Conservation (phyloP, 2,113 vertebrate genomes). For the Dromas ardeola region DNA sequence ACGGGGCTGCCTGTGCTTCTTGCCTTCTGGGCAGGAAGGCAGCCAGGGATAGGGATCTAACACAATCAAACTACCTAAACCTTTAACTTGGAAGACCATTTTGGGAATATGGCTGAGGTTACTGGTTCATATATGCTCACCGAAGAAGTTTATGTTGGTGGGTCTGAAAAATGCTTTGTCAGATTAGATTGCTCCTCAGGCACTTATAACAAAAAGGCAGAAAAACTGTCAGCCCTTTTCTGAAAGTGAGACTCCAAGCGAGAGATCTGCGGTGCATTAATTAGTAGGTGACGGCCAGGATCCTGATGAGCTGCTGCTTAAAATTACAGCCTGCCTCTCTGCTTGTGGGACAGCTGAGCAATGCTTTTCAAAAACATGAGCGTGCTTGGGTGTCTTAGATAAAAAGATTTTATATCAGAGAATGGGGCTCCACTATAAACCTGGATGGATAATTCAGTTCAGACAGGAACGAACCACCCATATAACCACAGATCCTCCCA, state of each 20-base stretch:
- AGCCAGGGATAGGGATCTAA: background rate
- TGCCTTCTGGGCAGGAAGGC: background rate
- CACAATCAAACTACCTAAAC: background rate
- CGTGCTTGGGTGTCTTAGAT: background rate
- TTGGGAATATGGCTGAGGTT: background rate
- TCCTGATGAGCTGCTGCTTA: background rate
- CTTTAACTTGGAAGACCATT: background rate
- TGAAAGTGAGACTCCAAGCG: background rate
- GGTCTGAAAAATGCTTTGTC: background rate
- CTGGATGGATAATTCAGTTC: background rate
- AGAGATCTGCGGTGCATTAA: background rate
- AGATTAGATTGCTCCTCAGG: background rate
- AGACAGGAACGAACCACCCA: background rate
- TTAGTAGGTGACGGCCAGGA: background rate
- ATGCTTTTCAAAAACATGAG: background rate
- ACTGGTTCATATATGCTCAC: background rate
- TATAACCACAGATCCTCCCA: background rate
- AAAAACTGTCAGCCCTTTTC: background rate
- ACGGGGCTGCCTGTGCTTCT: background rate
- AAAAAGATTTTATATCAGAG: background rate
- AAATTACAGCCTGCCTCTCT: constrained; percentile 9
- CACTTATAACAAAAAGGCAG: background rate
- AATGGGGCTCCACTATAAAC: background rate
- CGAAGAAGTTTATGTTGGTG: background rate
- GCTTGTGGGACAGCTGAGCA: background rate